These are phyloP conservation scores for Nephotettix cincticeps DNA, from an alignment of 1,140 invertebrate genomes.

Conservation along the genomic window DNA sequence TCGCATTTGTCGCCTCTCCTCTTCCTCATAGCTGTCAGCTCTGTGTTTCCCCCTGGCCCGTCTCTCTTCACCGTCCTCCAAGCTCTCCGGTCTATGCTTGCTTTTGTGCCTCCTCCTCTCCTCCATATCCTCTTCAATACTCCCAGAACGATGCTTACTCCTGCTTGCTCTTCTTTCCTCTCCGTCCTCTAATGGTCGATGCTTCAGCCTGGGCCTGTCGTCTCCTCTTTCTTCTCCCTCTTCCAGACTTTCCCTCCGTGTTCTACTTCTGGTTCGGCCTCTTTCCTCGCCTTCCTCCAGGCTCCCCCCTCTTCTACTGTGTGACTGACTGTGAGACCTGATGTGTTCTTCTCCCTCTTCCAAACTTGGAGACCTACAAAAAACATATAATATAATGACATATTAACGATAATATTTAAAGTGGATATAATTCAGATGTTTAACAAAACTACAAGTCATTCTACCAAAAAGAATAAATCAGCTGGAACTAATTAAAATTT, in stretches of 20 bases:
- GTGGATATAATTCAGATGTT: no score
- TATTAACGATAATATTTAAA: no score
- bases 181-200: slow-evolving; percentile 49
- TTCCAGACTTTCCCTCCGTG: slow-evolving; percentile 42
- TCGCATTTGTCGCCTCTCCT: neutral
- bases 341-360: slow-evolving; percentile 5
- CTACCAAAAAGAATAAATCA: no score
- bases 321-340: neutral
- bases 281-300: slow-evolving; percentile 25
- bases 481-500: no score
- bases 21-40: slow-evolving; percentile 1
- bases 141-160: slow-evolving; percentile 16
- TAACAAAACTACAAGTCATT: no score
- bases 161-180: slow-evolving; percentile 38
- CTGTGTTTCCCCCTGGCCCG: neutral
- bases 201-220: slow-evolving; percentile 49
- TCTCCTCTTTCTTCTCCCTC: slow-evolving; percentile 44
- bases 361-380: neutral
- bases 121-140: slow-evolving; percentile 4
- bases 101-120: slow-evolving; percentile 26
- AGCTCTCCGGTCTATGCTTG: slow-evolving; percentile 37
- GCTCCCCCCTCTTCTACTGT: slow-evolving; percentile 28
- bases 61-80: slow-evolving; percentile 46
- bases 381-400: neutral
- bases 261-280: slow-evolving; percentile 31